Conservation (phyloP, 1,140 invertebrate species). For the Glossosoma conforme region DNA sequence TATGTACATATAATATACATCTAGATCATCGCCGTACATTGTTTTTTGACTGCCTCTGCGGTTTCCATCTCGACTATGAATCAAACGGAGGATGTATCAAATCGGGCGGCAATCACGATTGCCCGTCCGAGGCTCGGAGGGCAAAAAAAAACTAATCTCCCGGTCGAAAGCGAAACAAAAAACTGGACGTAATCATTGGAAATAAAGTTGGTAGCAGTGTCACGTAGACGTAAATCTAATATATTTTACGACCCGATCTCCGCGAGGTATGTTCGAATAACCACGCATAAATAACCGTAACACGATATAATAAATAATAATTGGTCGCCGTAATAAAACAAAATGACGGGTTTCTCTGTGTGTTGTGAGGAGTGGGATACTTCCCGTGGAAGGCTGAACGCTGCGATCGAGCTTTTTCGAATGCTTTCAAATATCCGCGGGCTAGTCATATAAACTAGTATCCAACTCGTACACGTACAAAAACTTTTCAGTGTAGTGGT, state of each 20-base stretch:
- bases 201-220: slow-evolving; percentile 32
- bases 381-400: no score
- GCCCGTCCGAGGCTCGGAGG: not conserved
- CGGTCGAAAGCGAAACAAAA: slow-evolving; percentile 18
- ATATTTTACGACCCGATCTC: slow-evolving; percentile 27
- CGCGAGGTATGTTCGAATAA: slow-evolving; percentile 19
- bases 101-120: slow-evolving; percentile 19
- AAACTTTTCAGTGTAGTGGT: no score
- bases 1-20: slow-evolving; percentile 18
- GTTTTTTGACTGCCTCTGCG: slow-evolving; percentile 30
- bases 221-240: slow-evolving; percentile 31
- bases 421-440: no score
- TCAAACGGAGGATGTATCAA: slow-evolving; percentile 13
- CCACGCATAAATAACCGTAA: slow-evolving; percentile 24
- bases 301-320: slow-evolving; percentile 27
- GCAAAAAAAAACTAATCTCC: slow-evolving; percentile 23
- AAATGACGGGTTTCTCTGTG: slow-evolving; percentile 12
- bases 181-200: slow-evolving; percentile 25
- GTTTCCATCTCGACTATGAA: slow-evolving; percentile 21
- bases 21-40: slow-evolving; percentile 21
- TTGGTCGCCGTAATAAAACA: slow-evolving; percentile 26
- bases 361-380: no score
- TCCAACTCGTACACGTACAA: no score
- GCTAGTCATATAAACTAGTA: no score
- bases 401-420: no score